phyloP scores from a whole-genome alignment of 1,140 invertebrate genomes.

The Scaptomyza graminum region DNA sequence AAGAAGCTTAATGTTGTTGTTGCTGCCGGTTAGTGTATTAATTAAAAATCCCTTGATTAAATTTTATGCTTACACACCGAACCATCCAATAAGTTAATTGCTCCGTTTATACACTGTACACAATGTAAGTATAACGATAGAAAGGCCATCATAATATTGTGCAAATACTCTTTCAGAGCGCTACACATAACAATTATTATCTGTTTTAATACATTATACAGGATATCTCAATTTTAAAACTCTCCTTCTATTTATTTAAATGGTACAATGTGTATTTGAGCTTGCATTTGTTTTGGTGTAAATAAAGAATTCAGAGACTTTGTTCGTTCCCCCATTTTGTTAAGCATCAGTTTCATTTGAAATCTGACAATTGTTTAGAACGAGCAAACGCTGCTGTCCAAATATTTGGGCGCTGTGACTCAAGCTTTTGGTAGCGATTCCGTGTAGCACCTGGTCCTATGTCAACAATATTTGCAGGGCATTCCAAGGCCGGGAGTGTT shows the following conservation, averaged over 20 bases:
- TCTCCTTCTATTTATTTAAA: too few relatives aligned
- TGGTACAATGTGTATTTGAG: background rate
- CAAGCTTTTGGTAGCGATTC: background rate
- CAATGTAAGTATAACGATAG: too few relatives aligned
- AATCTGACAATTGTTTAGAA: background rate
- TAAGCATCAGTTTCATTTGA: background rate
- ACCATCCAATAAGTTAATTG: too few relatives aligned
- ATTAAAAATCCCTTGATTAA: background rate
- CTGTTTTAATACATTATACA: too few relatives aligned
- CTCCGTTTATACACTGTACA: too few relatives aligned
- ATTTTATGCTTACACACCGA: background rate
- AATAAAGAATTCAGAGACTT: background rate
- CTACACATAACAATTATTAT: too few relatives aligned
- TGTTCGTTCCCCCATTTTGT: background rate
- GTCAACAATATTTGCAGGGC: conserved; percentile 5
- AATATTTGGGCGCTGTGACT: conserved; percentile 8
- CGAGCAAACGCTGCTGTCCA: conserved; percentile 1
- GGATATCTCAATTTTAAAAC: too few relatives aligned
- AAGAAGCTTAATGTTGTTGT: too few relatives aligned
- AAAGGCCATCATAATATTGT: too few relatives aligned
- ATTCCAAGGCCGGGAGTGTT: background rate
- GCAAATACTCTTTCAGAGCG: too few relatives aligned
- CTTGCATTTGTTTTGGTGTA: background rate
- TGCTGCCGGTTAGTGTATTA: too few relatives aligned
- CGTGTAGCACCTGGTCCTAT: conserved; percentile 1